Percentiles rank a stretch among this genome's conserved stretches.
Conservation (phyloP, 2,888 invertebrate species). For the Eledone cirrhosa region DNA sequence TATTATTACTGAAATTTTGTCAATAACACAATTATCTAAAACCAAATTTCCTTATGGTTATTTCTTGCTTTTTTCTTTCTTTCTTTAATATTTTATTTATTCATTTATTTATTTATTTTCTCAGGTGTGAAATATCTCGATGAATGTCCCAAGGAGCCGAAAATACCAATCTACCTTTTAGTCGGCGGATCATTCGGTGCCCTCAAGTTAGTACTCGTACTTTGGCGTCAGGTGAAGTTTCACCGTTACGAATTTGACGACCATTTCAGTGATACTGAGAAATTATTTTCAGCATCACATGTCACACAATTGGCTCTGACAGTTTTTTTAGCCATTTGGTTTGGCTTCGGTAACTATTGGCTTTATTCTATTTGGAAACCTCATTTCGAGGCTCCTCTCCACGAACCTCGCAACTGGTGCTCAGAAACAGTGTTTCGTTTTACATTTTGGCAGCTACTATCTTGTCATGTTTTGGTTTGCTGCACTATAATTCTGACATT, state of each 20-base stretch:
- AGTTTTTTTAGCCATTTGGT: conserved; percentile 79
- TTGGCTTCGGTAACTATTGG: conserved; percentile 83
- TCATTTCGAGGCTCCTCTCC: conserved; percentile 76
- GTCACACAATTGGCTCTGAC: conserved; percentile 76
- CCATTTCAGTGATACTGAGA: conserved; percentile 47
- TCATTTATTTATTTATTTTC: conserved; percentile 39
- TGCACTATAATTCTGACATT: conserved; percentile 42
- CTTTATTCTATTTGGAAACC: conserved; percentile 81
- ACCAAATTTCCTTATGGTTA: too few species aligned
- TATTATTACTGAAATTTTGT: neutral
- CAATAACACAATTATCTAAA: neutral
- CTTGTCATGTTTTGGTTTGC: conserved; percentile 74
- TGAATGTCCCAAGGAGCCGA: conserved; percentile 81
- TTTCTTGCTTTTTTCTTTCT: neutral
- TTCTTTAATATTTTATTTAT: neutral
- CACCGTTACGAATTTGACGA: conserved; percentile 68
- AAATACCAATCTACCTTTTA: conserved; percentile 83
- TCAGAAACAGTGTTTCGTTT: conserved; percentile 81
- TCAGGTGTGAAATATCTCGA: conserved; percentile 83
- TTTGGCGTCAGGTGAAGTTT: conserved; percentile 76
- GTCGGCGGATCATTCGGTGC: conserved; percentile 83
- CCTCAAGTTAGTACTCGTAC: conserved; percentile 72
- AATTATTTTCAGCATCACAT: conserved; percentile 71
- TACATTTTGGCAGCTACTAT: conserved; percentile 77
- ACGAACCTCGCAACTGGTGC: conserved; percentile 83